Percentiles rank a stretch among this genome's conserved stretches.
These are phyloP conservation scores for Pantherophis guttatus DNA, from an alignment of 2,113 vertebrate genomes.

Conservation along the genomic window DNA sequence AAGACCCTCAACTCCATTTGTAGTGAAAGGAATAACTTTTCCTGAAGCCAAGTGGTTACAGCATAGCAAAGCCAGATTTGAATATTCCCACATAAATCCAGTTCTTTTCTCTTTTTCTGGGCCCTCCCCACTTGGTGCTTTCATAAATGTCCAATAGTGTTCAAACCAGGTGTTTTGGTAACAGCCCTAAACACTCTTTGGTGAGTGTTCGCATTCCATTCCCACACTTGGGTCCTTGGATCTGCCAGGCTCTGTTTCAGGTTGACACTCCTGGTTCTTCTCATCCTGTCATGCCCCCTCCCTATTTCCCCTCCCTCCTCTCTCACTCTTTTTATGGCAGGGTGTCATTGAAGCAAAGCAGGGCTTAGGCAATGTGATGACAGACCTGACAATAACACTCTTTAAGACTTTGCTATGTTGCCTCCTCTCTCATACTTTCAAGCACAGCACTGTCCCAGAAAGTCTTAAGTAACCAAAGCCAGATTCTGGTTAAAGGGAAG, in stretches of 20 bases:
- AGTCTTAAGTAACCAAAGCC: neutral
- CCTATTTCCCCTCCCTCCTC: neutral
- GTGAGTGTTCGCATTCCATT: neutral
- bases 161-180: neutral
- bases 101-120: neutral
- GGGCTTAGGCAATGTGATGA: neutral
- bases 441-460: neutral
- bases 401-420: neutral
- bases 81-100: neutral
- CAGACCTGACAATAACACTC: no score
- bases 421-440: neutral
- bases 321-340: neutral
- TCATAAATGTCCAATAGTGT: neutral
- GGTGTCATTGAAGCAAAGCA: neutral
- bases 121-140: neutral
- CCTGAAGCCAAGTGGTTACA: neutral
- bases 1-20: neutral
- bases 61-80: neutral
- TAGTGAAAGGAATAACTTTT: neutral
- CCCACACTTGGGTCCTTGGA: neutral
- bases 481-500: neutral
- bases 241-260: neutral
- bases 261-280: neutral
- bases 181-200: neutral
- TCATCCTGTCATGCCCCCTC: neutral